Percentiles rank a stretch among this genome's conserved stretches.
These are phyloP conservation scores for Lasioglossum malachurum DNA, from an alignment of 2,888 invertebrate genomes.

Conservation along the genomic window DNA sequence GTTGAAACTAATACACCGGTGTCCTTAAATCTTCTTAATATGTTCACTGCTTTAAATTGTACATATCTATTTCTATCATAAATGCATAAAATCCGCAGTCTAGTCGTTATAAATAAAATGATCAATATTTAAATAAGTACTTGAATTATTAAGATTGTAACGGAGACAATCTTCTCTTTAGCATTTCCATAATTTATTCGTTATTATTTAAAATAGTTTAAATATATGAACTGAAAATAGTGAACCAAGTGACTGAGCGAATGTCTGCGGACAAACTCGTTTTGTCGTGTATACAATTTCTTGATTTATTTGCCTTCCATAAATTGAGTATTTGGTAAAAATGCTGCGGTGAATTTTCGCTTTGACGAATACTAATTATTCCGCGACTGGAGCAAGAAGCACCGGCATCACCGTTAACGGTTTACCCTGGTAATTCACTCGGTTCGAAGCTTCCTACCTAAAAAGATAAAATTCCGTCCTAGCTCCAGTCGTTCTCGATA, in stretches of 20 bases:
- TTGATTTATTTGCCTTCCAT: background rate
- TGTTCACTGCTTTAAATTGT: too few relatives aligned
- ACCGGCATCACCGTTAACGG: constrained; percentile 3
- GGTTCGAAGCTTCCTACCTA: constrained; percentile 2
- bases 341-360: background rate
- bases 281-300: background rate
- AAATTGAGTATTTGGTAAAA: background rate
- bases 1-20: too few relatives aligned
- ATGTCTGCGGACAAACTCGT: background rate
- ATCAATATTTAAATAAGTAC: background rate
- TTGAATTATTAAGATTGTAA: background rate
- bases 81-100: too few relatives aligned
- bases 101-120: background rate
- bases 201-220: background rate
- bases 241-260: too few relatives aligned
- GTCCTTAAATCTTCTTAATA: too few relatives aligned
- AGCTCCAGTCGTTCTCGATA: constrained; percentile 30
- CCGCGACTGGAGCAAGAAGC: background rate
- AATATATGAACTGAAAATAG: background rate
- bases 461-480: constrained; percentile 35
- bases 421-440: constrained; percentile 23
- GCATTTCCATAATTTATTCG: background rate
- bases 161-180: too few relatives aligned
- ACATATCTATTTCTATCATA: too few relatives aligned
- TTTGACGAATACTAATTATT: background rate